phyloP scores from a whole-genome alignment of 2,888 invertebrate species.

The Cheilosia pagana region DNA sequence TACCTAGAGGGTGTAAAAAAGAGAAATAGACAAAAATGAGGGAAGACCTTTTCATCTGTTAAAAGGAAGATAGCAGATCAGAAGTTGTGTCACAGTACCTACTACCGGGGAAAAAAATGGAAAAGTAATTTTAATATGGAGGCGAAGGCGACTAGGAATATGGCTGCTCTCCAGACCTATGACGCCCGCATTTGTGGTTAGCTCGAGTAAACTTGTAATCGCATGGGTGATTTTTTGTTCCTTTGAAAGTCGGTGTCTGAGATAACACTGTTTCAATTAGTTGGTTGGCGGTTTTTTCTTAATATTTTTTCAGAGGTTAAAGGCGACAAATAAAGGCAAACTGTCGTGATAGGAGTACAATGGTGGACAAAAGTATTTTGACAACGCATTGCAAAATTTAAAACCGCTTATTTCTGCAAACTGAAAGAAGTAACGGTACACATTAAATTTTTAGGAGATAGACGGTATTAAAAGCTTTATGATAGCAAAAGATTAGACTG shows the following conservation, averaged over 20 bases:
- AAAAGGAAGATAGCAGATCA: conserved; percentile 33
- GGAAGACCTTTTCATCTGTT: conserved; percentile 18
- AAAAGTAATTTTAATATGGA: conserved; percentile 12
- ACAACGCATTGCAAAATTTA: too few species aligned
- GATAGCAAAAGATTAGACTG: too few species aligned
- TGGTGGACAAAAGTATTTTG: too few species aligned
- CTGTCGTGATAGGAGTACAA: too few species aligned
- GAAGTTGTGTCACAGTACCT: conserved; percentile 6
- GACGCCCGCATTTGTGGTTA: conserved; percentile 25
- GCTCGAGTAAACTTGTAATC: conserved; percentile 2
- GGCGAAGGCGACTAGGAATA: not conserved
- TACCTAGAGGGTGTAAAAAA: conserved; percentile 30
- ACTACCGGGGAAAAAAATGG: not conserved
- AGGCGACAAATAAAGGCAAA: too few species aligned
- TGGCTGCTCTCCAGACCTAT: not conserved
- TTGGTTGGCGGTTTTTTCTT: too few species aligned
- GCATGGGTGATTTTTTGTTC: too few species aligned
- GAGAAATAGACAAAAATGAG: not conserved
- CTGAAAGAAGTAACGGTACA: too few species aligned
- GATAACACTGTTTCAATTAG: not conserved
- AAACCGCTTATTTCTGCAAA: too few species aligned
- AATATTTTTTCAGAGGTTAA: too few species aligned
- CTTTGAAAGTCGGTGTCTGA: not conserved
- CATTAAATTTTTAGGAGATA: too few species aligned
- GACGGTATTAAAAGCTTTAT: too few species aligned